Conservation (phyloP, 2,113 vertebrate species). For the Equus przewalskii region DNA sequence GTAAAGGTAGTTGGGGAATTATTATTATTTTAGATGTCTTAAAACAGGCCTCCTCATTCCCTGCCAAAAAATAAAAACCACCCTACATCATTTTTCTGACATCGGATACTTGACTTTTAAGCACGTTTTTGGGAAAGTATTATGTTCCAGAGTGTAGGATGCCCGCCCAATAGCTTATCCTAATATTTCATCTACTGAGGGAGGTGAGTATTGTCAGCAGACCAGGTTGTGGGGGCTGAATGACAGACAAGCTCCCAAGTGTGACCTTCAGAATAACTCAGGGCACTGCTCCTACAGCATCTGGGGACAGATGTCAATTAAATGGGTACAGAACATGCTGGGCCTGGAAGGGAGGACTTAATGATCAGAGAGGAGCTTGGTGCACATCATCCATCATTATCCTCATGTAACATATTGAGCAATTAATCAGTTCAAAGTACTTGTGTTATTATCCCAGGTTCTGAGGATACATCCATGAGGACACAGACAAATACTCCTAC, state of each 20-base stretch:
- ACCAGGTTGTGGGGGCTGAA: background rate
- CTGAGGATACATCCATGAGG: background rate
- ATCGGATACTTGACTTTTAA: background rate
- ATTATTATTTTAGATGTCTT: conserved; percentile 32
- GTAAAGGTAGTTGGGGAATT: background rate
- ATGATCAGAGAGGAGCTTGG: background rate
- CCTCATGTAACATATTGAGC: background rate
- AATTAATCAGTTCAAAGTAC: background rate
- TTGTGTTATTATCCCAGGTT: background rate
- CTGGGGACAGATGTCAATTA: background rate
- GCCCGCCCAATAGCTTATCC: background rate
- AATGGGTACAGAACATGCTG: background rate
- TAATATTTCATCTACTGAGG: background rate
- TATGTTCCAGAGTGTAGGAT: background rate
- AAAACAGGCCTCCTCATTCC: background rate
- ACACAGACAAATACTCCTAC: background rate
- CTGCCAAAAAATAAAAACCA: background rate
- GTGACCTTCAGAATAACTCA: background rate
- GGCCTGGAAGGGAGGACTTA: background rate
- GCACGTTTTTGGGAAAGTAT: background rate
- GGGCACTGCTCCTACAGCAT: too few relatives aligned
- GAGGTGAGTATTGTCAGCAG: background rate
- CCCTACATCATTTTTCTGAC: background rate
- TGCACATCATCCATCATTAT: background rate
- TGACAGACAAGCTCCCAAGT: background rate